These are phyloP conservation scores for Luidia sarsii DNA, from an alignment of 53 echinoderm and acorn worm genomes.

Conservation along the genomic window DNA sequence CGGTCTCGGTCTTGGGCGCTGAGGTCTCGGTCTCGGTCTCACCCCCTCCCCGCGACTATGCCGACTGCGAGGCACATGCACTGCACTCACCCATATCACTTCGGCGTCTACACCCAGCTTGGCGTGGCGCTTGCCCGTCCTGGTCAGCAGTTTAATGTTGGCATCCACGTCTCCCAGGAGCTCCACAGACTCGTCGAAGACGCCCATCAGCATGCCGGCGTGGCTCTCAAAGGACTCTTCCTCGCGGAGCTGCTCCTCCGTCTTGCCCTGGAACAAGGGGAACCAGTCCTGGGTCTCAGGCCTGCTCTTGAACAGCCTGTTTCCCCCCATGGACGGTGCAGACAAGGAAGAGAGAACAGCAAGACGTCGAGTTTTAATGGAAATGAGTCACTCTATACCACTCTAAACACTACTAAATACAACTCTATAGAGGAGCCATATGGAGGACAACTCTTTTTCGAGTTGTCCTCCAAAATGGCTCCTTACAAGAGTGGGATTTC, in stretches of 20 bases:
- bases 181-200: conserved; percentile 91
- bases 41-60: too few species aligned
- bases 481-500: too few species aligned
- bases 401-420: too few species aligned
- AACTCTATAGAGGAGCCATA: too few species aligned
- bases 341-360: too few species aligned
- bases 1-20: too few species aligned
- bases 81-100: conserved; percentile 71
- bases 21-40: too few species aligned
- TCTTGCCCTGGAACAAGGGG: conserved; percentile 80
- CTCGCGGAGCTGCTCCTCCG: conserved; percentile 79
- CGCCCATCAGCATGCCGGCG: conserved; percentile 74
- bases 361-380: too few species aligned
- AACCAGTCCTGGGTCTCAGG: conserved; percentile 91
- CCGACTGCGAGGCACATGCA: not conserved
- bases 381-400: too few species aligned
- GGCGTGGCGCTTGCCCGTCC: conserved; percentile 81
- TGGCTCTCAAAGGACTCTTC: conserved; percentile 80
- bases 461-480: too few species aligned
- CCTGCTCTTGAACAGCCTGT: conserved; percentile 80
- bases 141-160: conserved; percentile 68
- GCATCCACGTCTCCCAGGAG: conserved; percentile 83
- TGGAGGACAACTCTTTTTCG: too few species aligned
- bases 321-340: too few species aligned
- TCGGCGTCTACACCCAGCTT: conserved; percentile 70